phyloP scores from a whole-genome alignment of 1,140 invertebrate genomes.

The Marisa cornuarietis region DNA sequence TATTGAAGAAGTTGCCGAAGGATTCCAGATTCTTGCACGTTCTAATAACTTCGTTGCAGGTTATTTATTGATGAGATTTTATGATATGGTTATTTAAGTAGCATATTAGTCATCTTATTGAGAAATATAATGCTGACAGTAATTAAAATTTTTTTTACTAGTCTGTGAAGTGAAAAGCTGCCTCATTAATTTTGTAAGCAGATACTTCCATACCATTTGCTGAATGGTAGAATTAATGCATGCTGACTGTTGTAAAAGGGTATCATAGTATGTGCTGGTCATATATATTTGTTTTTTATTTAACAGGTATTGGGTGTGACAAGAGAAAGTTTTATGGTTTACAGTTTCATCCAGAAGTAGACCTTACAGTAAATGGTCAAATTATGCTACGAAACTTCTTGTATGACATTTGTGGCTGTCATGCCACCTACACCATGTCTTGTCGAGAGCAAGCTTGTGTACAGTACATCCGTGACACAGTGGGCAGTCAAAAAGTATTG shows the following conservation, averaged over 20 bases:
- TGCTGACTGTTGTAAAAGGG: no score
- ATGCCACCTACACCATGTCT: constrained; percentile 88
- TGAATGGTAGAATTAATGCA: no score
- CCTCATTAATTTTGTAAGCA: no score
- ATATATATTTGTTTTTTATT: no score
- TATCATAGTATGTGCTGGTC: no score
- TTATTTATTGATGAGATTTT: constrained; percentile 31
- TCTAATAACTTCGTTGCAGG: constrained; percentile 84
- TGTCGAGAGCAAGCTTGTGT: constrained; percentile 91
- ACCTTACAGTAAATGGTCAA: constrained; percentile 91
- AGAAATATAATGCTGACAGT: no score
- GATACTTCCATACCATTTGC: neutral
- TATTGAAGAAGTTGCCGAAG: constrained; percentile 88
- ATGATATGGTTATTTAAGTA: no score
- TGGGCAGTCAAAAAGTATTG: constrained; percentile 92
- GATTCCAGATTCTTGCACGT: constrained; percentile 83
- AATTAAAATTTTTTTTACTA: no score
- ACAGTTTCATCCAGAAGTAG: constrained; percentile 92
- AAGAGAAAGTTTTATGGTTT: constrained; percentile 91
- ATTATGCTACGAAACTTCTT: constrained; percentile 95
- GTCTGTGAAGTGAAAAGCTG: no score
- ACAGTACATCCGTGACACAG: constrained; percentile 89
- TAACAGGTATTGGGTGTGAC: constrained; percentile 87
- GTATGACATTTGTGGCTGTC: constrained; percentile 87
- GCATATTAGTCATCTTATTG: no score